Evolutionary conservation across 2,888 invertebrate species (phyloP), one percentile per base, ranked within the genome.

Genomic region (Tenthredo mesomela): DNA sequence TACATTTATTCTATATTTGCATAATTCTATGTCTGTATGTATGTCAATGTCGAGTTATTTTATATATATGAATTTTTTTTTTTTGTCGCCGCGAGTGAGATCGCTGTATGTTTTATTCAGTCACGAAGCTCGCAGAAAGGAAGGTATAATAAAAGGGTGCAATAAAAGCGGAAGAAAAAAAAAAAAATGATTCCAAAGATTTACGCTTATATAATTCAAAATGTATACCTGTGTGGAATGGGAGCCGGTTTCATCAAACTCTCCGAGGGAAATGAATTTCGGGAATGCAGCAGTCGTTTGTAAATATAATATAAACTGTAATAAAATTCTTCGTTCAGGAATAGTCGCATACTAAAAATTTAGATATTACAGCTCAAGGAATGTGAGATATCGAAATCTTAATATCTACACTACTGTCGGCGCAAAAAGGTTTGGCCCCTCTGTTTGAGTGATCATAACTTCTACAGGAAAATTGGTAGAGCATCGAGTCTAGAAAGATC

Each of bases 41-140:
- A 33, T 67, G 67, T 67, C 33, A 67, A 67, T 67, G 29, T 25
- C 25, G 5, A 67, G 33, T 67, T 33, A 25, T 33, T 18, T 67
- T 29, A 33, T 67, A 10, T 67, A 25, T 6, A 2, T 33, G 6
- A 4, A 29, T 67, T 33, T 33, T 33, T 67, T 67, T 33, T 18
- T 33, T 33, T 67, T 25, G 33, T 33, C 25, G 15, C 67, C 12
- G 4, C 67, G 33, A 12, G 67, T 33, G 29, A 67, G 67, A 67
- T 67, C 67, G 67, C 33, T 12, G 29, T 67, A 67, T 73, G 43
- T 73, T 73, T 73, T 73, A 73, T 73, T 43, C 71, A 73, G 40
- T 43, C 71, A 43, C 21, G n/a, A 73, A 73, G 18, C 71, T 43
- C 43, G 29, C 71, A 40, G 29, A 21, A 73, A 43, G n/a, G 12